Evolutionary conservation across 2,888 invertebrate genomes (phyloP).

Genomic region (Polyploca ridens): DNA sequence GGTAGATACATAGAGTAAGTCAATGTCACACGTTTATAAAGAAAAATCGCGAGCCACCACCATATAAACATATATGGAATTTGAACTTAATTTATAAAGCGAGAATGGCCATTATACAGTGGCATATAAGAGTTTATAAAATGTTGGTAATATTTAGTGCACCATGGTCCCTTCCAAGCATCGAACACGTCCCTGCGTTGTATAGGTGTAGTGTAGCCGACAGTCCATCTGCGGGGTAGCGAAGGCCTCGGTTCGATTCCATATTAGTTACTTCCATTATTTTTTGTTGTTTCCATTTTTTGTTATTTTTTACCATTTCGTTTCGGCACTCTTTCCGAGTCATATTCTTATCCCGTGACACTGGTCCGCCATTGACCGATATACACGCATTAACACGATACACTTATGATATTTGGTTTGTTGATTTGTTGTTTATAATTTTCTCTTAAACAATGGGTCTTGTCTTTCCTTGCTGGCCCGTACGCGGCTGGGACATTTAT

Average conservation of each 20-base stretch:
- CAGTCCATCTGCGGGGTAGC: conserved; percentile 62
- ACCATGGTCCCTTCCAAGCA: conserved; percentile 55
- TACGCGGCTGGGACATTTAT: conserved; percentile 55
- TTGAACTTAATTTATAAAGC: conserved; percentile 49
- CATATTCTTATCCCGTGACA: conserved; percentile 79
- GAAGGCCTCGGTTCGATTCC: conserved; percentile 63
- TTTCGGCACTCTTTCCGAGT: conserved; percentile 70
- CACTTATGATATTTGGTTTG: conserved; percentile 54
- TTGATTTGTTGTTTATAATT: conserved; percentile 47
- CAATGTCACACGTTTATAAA: conserved; percentile 48
- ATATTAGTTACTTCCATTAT: conserved; percentile 14
- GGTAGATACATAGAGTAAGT: conserved; percentile 69
- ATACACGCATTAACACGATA: conserved; percentile 76
- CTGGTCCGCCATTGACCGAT: conserved; percentile 53
- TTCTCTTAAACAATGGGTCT: conserved; percentile 55
- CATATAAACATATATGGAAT: conserved; percentile 67
- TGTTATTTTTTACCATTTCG: conserved; percentile 49
- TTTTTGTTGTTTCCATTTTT: conserved; percentile 45
- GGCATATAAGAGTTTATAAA: conserved; percentile 51
- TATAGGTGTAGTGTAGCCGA: conserved; percentile 67
- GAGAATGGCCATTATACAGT: conserved; percentile 40
- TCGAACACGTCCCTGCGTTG: conserved; percentile 65
- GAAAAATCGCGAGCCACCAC: conserved; percentile 66
- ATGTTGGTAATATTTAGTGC: conserved; percentile 42
- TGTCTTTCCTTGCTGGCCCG: conserved; percentile 71